phyloP scores from a whole-genome alignment of 2,888 invertebrate species.

The Brachynemurus nebulosus region DNA sequence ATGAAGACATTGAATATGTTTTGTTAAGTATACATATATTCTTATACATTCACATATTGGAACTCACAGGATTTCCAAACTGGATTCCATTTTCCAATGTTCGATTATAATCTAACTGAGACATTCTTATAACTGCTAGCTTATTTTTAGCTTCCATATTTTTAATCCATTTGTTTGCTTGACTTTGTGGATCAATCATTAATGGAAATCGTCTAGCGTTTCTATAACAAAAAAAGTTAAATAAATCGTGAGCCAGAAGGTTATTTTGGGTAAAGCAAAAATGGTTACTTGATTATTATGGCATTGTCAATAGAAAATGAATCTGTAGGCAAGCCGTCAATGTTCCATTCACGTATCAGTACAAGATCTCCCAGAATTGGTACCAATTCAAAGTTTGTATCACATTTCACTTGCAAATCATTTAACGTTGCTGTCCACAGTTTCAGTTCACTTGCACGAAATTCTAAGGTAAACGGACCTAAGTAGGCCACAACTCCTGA shows the following conservation, averaged over 20 bases:
- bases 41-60: background rate
- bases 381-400: conserved; percentile 60
- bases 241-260: background rate
- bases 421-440: conserved; percentile 61
- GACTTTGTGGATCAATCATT: conserved; percentile 91
- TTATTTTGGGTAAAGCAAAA: background rate
- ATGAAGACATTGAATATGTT: background rate
- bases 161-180: conserved; percentile 89
- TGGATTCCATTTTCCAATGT: conserved; percentile 76
- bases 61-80: conserved; percentile 66
- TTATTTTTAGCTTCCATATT: conserved; percentile 83
- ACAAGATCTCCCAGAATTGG: conserved; percentile 75
- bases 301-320: conserved; percentile 84
- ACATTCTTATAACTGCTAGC: conserved; percentile 63
- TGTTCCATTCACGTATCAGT: conserved; percentile 80
- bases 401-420: conserved; percentile 59
- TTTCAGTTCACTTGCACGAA: conserved; percentile 51
- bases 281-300: conserved; percentile 69
- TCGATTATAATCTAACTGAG: conserved; percentile 69
- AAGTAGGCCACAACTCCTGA: conserved; percentile 84
- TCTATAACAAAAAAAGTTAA: conserved; percentile 32
- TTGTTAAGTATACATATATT: background rate
- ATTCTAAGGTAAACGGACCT: conserved; percentile 72
- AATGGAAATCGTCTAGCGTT: conserved; percentile 84
- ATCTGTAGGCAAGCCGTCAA: conserved; percentile 78